These are phyloP conservation scores for Austrolebias charrua DNA, from an alignment of 2,797 vertebrate species.

Conservation along the genomic window DNA sequence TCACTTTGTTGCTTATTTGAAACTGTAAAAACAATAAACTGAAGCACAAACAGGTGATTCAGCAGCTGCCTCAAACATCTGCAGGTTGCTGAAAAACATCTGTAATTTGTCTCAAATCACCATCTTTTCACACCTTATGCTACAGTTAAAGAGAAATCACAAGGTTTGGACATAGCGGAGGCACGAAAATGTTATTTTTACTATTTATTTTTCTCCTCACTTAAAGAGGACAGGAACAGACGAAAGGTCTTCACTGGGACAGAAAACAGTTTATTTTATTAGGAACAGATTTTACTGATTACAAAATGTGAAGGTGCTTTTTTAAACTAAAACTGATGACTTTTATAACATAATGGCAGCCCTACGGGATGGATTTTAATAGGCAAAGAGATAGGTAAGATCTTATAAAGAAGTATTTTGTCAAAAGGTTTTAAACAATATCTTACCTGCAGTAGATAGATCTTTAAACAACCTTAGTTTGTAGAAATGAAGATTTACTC, in stretches of 20 bases:
- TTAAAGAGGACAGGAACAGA: too few relatives aligned
- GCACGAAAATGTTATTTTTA: conserved; percentile 31
- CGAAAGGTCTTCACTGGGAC: too few relatives aligned
- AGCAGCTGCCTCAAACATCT: too few relatives aligned
- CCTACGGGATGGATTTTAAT: conserved; percentile 23
- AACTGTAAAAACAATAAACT: conserved; percentile 11
- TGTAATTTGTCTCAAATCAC: conserved; percentile 44
- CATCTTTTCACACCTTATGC: conserved; percentile 42
- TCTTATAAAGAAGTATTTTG: too few relatives aligned
- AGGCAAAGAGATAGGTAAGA: not conserved
- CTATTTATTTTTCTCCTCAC: not conserved
- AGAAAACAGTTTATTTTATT: conserved; percentile 20
- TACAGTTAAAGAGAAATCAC: conserved; percentile 48
- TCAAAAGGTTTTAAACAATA: too few relatives aligned
- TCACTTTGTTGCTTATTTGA: conserved; percentile 16
- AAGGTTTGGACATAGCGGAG: conserved; percentile 32
- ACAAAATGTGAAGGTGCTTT: not conserved
- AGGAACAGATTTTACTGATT: conserved; percentile 28
- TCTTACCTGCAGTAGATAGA: too few relatives aligned
- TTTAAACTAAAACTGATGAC: not conserved
- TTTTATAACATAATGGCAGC: conserved; percentile 28
- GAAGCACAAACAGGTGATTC: not conserved
- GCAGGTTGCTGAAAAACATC: conserved; percentile 40
- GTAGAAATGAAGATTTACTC: too few relatives aligned
- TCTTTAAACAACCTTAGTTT: too few relatives aligned